Conservation (phyloP, 2,113 vertebrate species). For the Phylloscopus whistleri region DNA sequence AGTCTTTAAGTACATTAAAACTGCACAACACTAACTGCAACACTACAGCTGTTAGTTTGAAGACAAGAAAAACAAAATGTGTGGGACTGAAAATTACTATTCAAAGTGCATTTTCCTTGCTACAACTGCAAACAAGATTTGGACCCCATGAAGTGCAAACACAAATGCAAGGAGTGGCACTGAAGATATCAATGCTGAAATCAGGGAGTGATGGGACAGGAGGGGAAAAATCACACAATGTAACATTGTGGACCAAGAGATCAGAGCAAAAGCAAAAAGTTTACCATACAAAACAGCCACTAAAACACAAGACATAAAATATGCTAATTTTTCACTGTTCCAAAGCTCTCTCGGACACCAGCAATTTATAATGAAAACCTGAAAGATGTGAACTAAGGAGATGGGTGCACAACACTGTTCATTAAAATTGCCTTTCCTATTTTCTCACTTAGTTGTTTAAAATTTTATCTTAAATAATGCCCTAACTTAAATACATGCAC, state of each 20-base stretch:
- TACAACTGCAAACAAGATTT: not conserved
- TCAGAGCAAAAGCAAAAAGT: not conserved
- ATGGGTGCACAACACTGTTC: not conserved
- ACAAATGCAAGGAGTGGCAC: not conserved
- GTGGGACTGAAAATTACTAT: not conserved
- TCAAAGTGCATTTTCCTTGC: not conserved
- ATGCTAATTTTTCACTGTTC: not conserved
- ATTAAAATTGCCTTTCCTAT: not conserved
- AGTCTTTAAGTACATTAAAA: not conserved
- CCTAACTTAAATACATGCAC: not conserved
- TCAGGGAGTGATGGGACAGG: accelerated
- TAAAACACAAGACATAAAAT: not conserved
- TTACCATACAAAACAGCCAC: not conserved
- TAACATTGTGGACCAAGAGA: not conserved
- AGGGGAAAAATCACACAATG: not conserved
- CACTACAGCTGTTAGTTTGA: not conserved
- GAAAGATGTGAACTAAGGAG: not conserved
- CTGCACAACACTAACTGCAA: not conserved
- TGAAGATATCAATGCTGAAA: not conserved
- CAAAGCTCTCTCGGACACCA: not conserved
- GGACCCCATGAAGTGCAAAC: not conserved
- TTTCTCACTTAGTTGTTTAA: not conserved
- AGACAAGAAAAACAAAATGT: not conserved
- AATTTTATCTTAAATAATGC: not conserved
- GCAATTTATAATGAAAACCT: not conserved